Evolutionary conservation across 2,797 vertebrate species (phyloP).

Genomic region (Propithecus deckenii): DNA sequence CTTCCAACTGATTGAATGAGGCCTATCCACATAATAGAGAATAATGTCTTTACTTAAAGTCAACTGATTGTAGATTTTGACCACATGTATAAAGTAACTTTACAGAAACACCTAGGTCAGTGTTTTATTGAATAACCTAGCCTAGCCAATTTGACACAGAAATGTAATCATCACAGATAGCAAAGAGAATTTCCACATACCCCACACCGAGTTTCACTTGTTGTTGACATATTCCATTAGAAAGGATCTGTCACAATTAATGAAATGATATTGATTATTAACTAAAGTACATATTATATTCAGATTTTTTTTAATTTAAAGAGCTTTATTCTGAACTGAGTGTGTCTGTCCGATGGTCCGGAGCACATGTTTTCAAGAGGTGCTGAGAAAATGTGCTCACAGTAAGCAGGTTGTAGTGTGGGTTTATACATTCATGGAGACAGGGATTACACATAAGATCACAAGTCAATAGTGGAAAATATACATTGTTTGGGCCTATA

Average conservation of each 20-base stretch:
- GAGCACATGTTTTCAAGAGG: too few species aligned
- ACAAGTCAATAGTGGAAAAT: too few species aligned
- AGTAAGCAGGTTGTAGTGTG: too few species aligned
- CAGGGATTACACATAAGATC: too few species aligned
- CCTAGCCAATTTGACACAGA: background rate
- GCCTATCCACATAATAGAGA: background rate
- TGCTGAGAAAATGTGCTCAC: too few species aligned
- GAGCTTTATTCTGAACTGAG: too few species aligned
- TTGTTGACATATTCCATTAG: background rate
- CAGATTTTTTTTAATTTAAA: background rate
- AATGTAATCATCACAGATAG: background rate
- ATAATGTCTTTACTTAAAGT: background rate
- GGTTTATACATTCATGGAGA: too few species aligned
- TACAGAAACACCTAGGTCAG: background rate
- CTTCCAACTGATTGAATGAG: background rate
- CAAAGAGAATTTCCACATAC: background rate
- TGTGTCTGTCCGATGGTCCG: too few species aligned
- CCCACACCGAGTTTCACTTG: background rate
- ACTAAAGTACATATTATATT: background rate
- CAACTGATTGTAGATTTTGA: background rate
- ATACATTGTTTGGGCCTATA: background rate
- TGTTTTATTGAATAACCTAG: background rate
- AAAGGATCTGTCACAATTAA: background rate
- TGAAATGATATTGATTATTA: background rate
- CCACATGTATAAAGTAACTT: background rate